Evolutionary conservation across 2,113 vertebrate genomes (phyloP).

Genomic region (Rhinichthys klamathensis): DNA sequence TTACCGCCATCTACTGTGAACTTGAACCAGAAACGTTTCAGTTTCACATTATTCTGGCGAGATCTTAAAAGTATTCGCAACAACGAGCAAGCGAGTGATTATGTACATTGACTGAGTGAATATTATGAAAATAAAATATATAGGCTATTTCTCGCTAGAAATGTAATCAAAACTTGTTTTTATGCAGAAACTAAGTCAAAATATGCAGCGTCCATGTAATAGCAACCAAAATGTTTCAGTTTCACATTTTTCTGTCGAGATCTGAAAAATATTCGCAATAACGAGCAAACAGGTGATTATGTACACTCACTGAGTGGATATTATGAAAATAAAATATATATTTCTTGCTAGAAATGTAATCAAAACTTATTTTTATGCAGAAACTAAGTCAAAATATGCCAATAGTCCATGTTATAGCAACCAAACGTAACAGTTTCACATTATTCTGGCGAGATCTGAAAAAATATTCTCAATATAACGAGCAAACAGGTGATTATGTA

Average conservation of each 20-base stretch:
- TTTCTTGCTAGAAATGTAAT: background rate
- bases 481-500: too few relatives aligned
- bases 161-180: background rate
- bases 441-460: too few relatives aligned
- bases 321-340: constrained; percentile 7
- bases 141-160: background rate
- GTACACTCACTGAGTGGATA: background rate
- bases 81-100: constrained; percentile 1
- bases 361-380: background rate
- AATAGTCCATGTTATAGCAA: too few relatives aligned
- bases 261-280: background rate
- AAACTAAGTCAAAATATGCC: too few relatives aligned
- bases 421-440: too few relatives aligned
- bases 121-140: constrained; percentile 10
- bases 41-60: too few relatives aligned
- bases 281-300: background rate
- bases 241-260: too few relatives aligned
- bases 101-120: background rate
- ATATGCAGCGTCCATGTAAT: background rate
- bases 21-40: too few relatives aligned
- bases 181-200: background rate
- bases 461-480: too few relatives aligned
- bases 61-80: background rate
- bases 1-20: too few relatives aligned
- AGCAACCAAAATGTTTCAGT: too few relatives aligned